Conservation (phyloP, 2,888 invertebrate genomes). For the Tiliacea citrago region DNA sequence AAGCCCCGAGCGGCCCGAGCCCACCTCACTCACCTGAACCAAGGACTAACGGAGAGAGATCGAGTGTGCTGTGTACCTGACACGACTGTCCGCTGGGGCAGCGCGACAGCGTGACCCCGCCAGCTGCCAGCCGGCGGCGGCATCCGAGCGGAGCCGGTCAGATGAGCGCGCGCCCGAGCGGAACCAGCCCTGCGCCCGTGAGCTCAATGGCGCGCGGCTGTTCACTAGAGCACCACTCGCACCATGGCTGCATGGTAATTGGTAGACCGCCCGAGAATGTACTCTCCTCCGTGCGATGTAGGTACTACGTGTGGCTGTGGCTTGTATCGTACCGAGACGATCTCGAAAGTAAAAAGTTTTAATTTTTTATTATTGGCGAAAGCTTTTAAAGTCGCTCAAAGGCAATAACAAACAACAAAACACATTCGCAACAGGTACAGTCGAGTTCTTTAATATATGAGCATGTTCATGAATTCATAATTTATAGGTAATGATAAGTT, state of each 20-base stretch:
- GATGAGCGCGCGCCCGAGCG: background rate
- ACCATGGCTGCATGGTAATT: no score
- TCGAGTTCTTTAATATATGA: no score
- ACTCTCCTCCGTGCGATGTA: no score
- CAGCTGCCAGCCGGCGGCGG: background rate
- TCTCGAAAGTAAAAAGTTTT: background rate
- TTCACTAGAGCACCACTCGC: background rate
- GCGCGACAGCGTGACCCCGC: background rate
- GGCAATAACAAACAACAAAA: conserved; percentile 8
- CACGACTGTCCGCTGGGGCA: background rate
- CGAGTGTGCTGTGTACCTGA: no score
- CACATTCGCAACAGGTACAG: conserved; percentile 7
- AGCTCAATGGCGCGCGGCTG: conserved; percentile 4
- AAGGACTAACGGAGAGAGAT: background rate
- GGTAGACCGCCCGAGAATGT: background rate
- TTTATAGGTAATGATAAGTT: no score
- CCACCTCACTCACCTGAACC: no score
- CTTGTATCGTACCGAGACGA: no score
- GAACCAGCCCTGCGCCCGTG: conserved; percentile 14
- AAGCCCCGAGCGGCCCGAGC: background rate
- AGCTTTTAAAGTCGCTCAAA: conserved; percentile 3
- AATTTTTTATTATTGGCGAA: background rate
- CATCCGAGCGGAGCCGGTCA: background rate
- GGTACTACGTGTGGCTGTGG: background rate
- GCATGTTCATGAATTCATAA: no score